Percentiles rank a stretch among this genome's conserved stretches.
These are phyloP conservation scores for Mechanitis mazaeus DNA, from an alignment of 2,888 invertebrate genomes.

Conservation along the genomic window DNA sequence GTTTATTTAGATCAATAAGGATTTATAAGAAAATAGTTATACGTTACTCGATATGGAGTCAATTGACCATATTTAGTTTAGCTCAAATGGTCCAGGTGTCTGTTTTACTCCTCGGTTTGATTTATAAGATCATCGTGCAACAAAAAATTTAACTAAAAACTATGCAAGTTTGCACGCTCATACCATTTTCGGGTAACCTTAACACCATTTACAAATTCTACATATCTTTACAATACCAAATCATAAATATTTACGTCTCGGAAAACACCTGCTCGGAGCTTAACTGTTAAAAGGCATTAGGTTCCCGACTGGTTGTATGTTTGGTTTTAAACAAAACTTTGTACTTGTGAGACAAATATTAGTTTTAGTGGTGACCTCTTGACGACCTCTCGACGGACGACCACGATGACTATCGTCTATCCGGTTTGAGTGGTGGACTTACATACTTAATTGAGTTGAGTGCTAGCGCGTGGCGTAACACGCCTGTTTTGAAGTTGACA, in stretches of 20 bases:
- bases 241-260: conserved; percentile 1
- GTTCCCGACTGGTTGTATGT: conserved; percentile 20
- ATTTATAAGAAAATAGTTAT: no score
- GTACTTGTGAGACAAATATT: conserved; percentile 34
- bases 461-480: conserved; percentile 17
- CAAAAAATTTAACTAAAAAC: no score
- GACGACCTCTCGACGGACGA: conserved; percentile 40
- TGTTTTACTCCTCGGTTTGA: no score
- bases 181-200: not conserved
- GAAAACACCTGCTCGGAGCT: conserved; percentile 36
- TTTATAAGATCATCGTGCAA: no score
- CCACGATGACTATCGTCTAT: conserved; percentile 35
- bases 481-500: conserved; percentile 16
- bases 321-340: conserved; percentile 31
- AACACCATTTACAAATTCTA: not conserved
- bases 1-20: not conserved
- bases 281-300: conserved; percentile 38
- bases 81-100: no score
- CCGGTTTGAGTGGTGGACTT: conserved; percentile 31
- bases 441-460: conserved; percentile 31
- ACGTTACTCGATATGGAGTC: no score
- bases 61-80: no score
- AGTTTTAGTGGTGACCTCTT: conserved; percentile 37
- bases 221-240: not conserved
- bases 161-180: not conserved